Evolutionary conservation across 2,888 invertebrate genomes (phyloP), one percentile per base, ranked within the genome.

Genomic region (Lycocerus yunnanus): DNA sequence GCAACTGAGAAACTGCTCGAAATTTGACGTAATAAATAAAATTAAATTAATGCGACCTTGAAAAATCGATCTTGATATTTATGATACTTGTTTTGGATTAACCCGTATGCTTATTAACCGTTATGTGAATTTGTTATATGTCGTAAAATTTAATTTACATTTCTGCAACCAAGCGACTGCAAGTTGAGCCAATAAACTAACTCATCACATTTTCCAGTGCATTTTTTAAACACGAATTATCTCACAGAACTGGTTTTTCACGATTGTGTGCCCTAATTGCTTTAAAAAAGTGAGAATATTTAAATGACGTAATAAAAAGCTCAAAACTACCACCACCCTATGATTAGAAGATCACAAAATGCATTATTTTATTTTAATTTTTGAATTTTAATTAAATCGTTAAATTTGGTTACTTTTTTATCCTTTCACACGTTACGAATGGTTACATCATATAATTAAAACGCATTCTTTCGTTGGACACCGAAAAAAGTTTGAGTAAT

Each of bases 31-130:
- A 66, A 71, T 71, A 71, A 71, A 71, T 66, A 58, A 71, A 66
- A 71, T 66, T 71, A 65, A 71, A 71, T 71, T 71, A 71, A 71
- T 71, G 9, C 71, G 71, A 66, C 71, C 71, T 71, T 71, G 65
- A 66, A 58, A 66, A 71, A 66, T 65, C 71, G 66, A 66, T 58
- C 58, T 66, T 58, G 58, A 66, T 69, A 71, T 66, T 71, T 66
- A 71, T 66, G 66, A 59, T 66, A 61, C 66, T 71, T 66, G 66
- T 27, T 66, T 58, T 58, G 63, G 69, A 69, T 61, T 60, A 69
- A 43, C 63, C 69, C 63, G 63, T 58, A 43, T 71, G 43, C n/a
- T 43, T 43, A 43, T 43, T 43, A 43, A 43, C 43, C 43, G 43
- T 43, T 43, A 43, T 43, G 43, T n/a, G 43, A 43, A 43, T 43